These are phyloP conservation scores for Lampropteryx suffumata DNA, from an alignment of 2,888 invertebrate genomes.

Conservation along the genomic window DNA sequence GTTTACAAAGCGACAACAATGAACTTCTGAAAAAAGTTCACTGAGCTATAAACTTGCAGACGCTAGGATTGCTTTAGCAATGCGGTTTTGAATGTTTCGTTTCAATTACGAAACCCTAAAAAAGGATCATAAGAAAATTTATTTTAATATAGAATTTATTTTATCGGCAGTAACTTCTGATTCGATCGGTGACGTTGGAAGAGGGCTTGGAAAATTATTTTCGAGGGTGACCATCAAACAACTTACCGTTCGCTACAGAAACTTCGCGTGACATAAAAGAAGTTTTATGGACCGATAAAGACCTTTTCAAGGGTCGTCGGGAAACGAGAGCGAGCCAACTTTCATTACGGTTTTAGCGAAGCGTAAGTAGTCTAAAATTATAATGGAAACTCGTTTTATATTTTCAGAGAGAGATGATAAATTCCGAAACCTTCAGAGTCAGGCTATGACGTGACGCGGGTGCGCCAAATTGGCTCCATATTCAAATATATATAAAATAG, in stretches of 20 bases:
- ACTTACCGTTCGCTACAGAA: slow-evolving; percentile 69
- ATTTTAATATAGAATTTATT: slow-evolving; percentile 70
- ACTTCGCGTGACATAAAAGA: slow-evolving; percentile 72
- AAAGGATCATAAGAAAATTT: slow-evolving; percentile 75
- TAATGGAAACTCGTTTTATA: slow-evolving; percentile 10
- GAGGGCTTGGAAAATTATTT: slow-evolving; percentile 74
- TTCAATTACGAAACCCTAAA: slow-evolving; percentile 37
- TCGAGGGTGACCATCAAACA: slow-evolving; percentile 74
- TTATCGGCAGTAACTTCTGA: slow-evolving; percentile 67
- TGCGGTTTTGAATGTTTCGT: background rate
- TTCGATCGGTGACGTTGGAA: slow-evolving; percentile 61
- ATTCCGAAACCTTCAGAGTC: background rate
- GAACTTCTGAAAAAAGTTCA: no score
- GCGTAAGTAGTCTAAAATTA: slow-evolving; percentile 14
- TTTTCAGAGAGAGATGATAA: background rate
- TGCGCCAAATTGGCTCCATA: no score
- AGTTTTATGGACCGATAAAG: slow-evolving; percentile 78
- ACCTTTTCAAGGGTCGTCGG: slow-evolving; percentile 67
- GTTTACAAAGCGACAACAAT: no score
- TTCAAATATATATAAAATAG: no score
- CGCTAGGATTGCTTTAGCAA: no score
- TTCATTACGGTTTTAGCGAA: slow-evolving; percentile 15
- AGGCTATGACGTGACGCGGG: no score
- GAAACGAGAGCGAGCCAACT: slow-evolving; percentile 43
- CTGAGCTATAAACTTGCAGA: no score